Evolutionary conservation across 2,113 vertebrate genomes (phyloP), one percentile per base, ranked within the genome.

Genomic region (Meleagris gallopavo): DNA sequence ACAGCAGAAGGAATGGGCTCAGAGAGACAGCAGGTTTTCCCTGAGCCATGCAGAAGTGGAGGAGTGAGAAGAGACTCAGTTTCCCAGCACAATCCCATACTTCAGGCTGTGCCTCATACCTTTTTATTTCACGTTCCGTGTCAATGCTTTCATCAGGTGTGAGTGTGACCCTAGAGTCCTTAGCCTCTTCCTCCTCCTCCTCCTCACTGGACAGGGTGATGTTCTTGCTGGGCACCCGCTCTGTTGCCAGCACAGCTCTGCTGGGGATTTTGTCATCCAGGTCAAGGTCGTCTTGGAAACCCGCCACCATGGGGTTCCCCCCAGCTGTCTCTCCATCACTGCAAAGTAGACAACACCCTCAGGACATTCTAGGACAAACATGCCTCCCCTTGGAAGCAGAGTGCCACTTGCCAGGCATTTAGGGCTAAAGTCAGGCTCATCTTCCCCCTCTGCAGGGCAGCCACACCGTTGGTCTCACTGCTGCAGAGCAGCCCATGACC

Each of bases 231-330:
- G 96, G 97, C n/a, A 98, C 76, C 5, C 92, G 95, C 46, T 95
- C 92, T 6, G 86, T 73, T 41, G 97, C 72, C 14, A 80, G 88
- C 21, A 36, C 0, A 11, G 97, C 43, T 41, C 96, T 95, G 69
- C 81, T 66, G 22, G 90, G 96, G 15, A 97, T 96, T 29, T 89
- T 96, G 81, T 99, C 99, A n/a, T 99, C 98, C 2, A 97, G 96
- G 81, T 99, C 99, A 57, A 99, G 97, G 46, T 99, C 99, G 0
- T 99, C 99, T 95, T 99, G 99, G 97, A 99, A 99, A 24, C 97
- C 97, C 2, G 99, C 98, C 32, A 99, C 99, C 98, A 99, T 98
- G 1, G 99, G 99, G 97, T 99, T 99, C 25, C 98, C 98, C 4
- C 94, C 97, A 1, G 94, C 82, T 2, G 7, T 93, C 64, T 99